Evolutionary conservation across 2,113 vertebrate genomes (phyloP).

Genomic region (Diadophis punctatus): DNA sequence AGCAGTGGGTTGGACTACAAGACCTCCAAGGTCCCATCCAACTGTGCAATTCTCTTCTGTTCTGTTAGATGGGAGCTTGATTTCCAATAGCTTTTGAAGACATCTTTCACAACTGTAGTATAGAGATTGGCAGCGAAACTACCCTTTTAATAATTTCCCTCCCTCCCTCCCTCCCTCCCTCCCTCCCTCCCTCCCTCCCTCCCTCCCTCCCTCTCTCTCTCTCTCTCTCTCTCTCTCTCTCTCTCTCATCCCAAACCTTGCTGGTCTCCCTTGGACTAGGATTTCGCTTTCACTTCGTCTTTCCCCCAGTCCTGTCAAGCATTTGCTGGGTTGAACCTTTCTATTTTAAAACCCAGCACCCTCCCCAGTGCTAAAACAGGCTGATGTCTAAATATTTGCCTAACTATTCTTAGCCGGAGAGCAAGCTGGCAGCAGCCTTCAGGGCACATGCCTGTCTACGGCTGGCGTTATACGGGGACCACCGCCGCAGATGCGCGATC

Average conservation of each 20-base stretch:
- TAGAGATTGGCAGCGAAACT: background rate
- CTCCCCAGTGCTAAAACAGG: constrained; percentile 33
- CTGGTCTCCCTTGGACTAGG: background rate
- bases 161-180: too few species aligned
- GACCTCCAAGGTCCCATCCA: too few species aligned
- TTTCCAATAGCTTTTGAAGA: background rate
- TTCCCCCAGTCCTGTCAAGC: constrained; percentile 35
- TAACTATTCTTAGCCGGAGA: constrained; percentile 42
- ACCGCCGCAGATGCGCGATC: background rate
- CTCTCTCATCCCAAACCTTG: background rate
- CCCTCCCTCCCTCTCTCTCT: too few species aligned
- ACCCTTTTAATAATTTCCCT: background rate
- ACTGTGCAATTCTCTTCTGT: too few species aligned
- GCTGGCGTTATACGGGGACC: constrained; percentile 13
- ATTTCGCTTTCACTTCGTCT: constrained; percentile 37
- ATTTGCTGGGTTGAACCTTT: constrained; percentile 24
- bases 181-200: too few species aligned
- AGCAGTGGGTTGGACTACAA: too few species aligned
- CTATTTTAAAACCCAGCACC: constrained; percentile 56
- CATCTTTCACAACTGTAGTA: background rate
- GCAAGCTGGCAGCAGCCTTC: constrained; percentile 20
- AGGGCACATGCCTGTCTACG: constrained; percentile 21
- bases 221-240: background rate
- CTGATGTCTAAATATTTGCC: constrained; percentile 58
- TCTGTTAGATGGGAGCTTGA: background rate